These are phyloP conservation scores for Istiophorus platypterus DNA, from an alignment of 2,113 vertebrate species.

Conservation along the genomic window DNA sequence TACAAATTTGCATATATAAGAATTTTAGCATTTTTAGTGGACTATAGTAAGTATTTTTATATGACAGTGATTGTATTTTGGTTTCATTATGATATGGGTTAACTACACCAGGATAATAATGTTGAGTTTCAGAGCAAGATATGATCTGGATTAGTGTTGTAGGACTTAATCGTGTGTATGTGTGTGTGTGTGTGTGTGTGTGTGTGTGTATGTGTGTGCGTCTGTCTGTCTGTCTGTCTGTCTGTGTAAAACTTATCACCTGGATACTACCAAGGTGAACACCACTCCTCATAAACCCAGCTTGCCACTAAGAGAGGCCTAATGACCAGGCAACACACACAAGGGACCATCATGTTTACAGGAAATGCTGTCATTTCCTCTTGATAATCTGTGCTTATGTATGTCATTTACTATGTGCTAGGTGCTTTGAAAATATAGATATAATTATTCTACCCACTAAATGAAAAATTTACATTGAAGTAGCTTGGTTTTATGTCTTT, in stretches of 20 bases:
- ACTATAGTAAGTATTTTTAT: not conserved
- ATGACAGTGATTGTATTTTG: not conserved
- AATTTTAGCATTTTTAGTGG: not conserved
- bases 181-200: slow-evolving; percentile 3
- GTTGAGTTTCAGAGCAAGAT: not conserved
- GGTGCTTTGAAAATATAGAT: slow-evolving; percentile 2
- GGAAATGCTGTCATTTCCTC: slow-evolving; percentile 44
- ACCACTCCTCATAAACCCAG: slow-evolving; percentile 11
- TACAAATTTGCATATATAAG: not conserved
- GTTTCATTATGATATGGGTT: not conserved
- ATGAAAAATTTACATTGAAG: slow-evolving; percentile 25
- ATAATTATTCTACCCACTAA: not conserved
- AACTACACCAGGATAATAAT: not conserved
- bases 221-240: no score
- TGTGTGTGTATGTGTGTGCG: not conserved
- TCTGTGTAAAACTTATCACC: not conserved
- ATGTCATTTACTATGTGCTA: slow-evolving; percentile 2
- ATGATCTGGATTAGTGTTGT: not conserved
- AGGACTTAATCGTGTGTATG: not conserved
- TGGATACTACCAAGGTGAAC: slow-evolving; percentile 20
- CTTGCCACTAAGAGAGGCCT: slow-evolving; percentile 36
- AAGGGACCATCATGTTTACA: slow-evolving; percentile 54
- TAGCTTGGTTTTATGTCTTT: slow-evolving; percentile 10
- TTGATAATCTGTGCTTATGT: slow-evolving; percentile 24
- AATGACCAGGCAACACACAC: slow-evolving; percentile 45